These are phyloP conservation scores for Cervus canadensis DNA, from an alignment of 2,113 vertebrate genomes.

Conservation along the genomic window DNA sequence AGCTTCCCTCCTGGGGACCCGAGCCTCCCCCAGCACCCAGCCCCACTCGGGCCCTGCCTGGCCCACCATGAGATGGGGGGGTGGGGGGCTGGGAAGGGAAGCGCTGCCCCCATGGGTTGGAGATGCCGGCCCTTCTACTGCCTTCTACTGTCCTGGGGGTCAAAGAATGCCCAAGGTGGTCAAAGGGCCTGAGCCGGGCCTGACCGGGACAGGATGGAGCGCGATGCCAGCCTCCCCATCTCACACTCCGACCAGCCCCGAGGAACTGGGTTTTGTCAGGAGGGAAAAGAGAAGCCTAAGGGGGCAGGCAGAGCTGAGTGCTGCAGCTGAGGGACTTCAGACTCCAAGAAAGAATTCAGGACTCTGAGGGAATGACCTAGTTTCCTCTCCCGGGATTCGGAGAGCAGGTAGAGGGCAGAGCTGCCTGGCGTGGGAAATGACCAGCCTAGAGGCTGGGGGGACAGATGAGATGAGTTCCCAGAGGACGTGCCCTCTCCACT, in stretches of 20 bases:
- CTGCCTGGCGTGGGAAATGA: neutral
- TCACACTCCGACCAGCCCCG: neutral
- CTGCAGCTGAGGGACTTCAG: neutral
- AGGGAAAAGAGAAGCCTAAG: neutral
- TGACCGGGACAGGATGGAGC: neutral
- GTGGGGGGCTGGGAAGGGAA: neutral
- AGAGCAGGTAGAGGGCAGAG: neutral
- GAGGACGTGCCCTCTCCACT: neutral
- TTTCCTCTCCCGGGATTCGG: neutral
- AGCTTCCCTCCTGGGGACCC: neutral
- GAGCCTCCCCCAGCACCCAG: neutral
- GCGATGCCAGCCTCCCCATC: neutral
- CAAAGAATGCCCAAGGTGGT: neutral
- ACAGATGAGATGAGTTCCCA: neutral
- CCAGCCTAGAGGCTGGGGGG: neutral
- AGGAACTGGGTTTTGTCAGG: neutral
- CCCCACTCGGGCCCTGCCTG: neutral
- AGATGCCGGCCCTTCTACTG: neutral
- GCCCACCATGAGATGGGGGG: neutral
- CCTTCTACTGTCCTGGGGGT: neutral
- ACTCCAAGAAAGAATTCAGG: neutral
- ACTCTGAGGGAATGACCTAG: neutral
- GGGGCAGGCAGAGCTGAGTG: neutral
- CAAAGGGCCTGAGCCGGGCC: neutral
- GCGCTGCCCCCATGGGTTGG: rapidly evolving